These are phyloP conservation scores for Pollachius pollachius DNA, from an alignment of 2,113 vertebrate species.

Conservation along the genomic window DNA sequence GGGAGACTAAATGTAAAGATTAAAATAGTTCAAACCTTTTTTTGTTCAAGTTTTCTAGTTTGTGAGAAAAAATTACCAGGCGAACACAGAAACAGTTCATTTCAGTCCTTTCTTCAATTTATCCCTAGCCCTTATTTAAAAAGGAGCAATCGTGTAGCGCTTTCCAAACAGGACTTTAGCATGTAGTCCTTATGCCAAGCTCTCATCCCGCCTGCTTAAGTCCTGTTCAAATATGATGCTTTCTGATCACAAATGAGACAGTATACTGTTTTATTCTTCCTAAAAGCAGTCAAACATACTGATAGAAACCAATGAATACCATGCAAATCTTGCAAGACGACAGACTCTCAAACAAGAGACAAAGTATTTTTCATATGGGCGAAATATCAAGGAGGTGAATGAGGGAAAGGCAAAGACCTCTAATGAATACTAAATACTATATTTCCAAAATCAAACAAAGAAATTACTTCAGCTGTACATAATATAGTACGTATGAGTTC, in stretches of 20 bases:
- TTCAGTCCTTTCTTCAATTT: conserved; percentile 63
- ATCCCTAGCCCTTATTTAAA: conserved; percentile 48
- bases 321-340: conserved; percentile 85
- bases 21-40: conserved; percentile 86
- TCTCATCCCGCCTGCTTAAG: conserved; percentile 53
- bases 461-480: conserved; percentile 77
- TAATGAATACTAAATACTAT: conserved; percentile 81
- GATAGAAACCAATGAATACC: conserved; percentile 80
- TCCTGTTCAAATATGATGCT: conserved; percentile 60
- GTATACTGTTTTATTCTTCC: conserved; percentile 58
- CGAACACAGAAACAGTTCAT: conserved; percentile 71
- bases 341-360: conserved; percentile 84
- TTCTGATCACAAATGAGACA: conserved; percentile 69
- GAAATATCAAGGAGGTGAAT: conserved; percentile 74
- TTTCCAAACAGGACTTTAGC: conserved; percentile 59
- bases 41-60: conserved; percentile 87
- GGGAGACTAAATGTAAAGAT: conserved; percentile 83
- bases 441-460: conserved; percentile 73
- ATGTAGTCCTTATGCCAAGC: conserved; percentile 50
- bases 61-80: conserved; percentile 77
- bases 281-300: conserved; percentile 81
- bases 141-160: conserved; percentile 62
- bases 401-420: conserved; percentile 74
- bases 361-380: conserved; percentile 75
- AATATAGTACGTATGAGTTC: conserved; percentile 75